A percentile compares a stretch with the other conserved stretches of the same genome.
Conservation (phyloP, 2,888 invertebrate genomes). For the Zele albiditarsus region DNA sequence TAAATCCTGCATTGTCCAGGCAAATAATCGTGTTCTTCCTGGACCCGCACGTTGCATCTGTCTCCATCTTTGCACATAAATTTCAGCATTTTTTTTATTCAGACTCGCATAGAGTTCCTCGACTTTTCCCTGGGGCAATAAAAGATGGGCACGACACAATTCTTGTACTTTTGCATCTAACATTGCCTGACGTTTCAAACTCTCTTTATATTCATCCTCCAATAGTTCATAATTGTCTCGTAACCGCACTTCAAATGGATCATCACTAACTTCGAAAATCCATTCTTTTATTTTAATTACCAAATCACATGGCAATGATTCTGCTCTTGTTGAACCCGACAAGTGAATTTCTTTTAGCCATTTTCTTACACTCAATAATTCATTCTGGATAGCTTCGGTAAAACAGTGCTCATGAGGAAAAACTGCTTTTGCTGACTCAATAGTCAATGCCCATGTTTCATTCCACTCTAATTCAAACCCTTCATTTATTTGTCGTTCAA, state of each 20-base stretch:
- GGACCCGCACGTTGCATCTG: conserved; percentile 79
- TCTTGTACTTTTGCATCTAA: conserved; percentile 91
- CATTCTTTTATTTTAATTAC: conserved; percentile 92
- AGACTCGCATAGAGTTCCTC: conserved; percentile 92
- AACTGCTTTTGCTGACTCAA: conserved; percentile 80
- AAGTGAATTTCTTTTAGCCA: conserved; percentile 92
- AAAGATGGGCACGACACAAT: conserved; percentile 86
- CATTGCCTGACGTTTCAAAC: conserved; percentile 90
- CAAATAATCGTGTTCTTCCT: conserved; percentile 85
- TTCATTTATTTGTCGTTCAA: conserved; percentile 85
- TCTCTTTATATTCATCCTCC: conserved; percentile 96
- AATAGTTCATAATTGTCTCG: conserved; percentile 96
- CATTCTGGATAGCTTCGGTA: conserved; percentile 90
- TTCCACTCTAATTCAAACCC: conserved; percentile 82
- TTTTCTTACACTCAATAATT: conserved; percentile 91
- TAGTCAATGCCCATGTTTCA: conserved; percentile 80
- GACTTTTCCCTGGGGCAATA: conserved; percentile 88
- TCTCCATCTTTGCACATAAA: conserved; percentile 93
- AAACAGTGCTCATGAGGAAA: conserved; percentile 93
- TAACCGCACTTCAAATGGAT: conserved; percentile 97
- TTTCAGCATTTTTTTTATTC: conserved; percentile 93
- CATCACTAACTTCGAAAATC: conserved; percentile 94
- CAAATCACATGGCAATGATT: conserved; percentile 90
- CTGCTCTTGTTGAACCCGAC: conserved; percentile 77
- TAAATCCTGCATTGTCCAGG: conserved; percentile 87